Evolutionary conservation across 1,140 invertebrate genomes (phyloP).

Genomic region (Drosophila yakuba): DNA sequence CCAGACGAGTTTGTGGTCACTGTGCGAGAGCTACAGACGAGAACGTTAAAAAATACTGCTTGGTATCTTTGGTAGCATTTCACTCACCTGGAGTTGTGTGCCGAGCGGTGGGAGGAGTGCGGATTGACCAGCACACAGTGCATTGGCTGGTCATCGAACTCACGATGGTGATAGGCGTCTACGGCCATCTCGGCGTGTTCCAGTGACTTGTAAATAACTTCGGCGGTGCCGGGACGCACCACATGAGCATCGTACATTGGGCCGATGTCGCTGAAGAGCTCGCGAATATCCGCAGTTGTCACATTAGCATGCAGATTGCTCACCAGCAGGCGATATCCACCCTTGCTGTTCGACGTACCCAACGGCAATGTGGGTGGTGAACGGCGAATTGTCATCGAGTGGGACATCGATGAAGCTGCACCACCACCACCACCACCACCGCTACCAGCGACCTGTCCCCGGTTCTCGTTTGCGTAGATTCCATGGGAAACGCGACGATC

Average conservation of each 20-base stretch:
- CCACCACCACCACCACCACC: background rate
- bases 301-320: constrained; percentile 94
- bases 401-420: constrained; percentile 34
- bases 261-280: constrained; percentile 96
- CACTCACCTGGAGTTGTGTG: constrained; percentile 84
- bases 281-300: constrained; percentile 95
- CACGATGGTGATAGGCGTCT: constrained; percentile 95
- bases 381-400: constrained; percentile 53
- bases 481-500: constrained; percentile 85
- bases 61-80: background rate
- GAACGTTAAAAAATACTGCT: background rate
- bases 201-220: constrained; percentile 94
- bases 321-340: constrained; percentile 92
- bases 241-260: constrained; percentile 92
- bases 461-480: constrained; percentile 85
- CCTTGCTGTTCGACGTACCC: constrained; percentile 50
- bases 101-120: constrained; percentile 87
- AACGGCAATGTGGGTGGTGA: constrained; percentile 79
- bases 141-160: constrained; percentile 94
- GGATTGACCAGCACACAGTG: constrained; percentile 92
- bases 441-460: constrained; percentile 5
- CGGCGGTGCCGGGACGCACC: constrained; percentile 93
- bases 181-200: constrained; percentile 95
- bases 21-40: constrained; percentile 52
- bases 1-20: constrained; percentile 73